A percentile compares a stretch with the other conserved stretches of the same genome.
These are phyloP conservation scores for Timema cristinae DNA, from an alignment of 2,888 invertebrate genomes.

Conservation along the genomic window DNA sequence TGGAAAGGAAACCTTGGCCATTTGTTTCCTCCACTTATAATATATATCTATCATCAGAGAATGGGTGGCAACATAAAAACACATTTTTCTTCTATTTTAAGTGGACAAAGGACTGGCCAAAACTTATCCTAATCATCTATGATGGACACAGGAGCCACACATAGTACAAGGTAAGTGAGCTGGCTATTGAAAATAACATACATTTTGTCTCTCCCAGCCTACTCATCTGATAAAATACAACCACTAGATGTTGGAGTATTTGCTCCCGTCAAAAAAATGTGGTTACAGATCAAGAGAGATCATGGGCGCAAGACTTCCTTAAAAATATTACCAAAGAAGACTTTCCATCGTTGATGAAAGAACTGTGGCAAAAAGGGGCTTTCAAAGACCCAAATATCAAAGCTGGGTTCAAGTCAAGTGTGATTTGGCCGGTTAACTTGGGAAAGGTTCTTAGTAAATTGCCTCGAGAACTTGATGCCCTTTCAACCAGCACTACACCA, in stretches of 20 bases:
- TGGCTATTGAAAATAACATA: constrained; percentile 12
- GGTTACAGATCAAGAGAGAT: constrained; percentile 9
- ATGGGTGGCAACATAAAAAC: constrained; percentile 2
- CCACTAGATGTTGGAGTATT: constrained; percentile 6
- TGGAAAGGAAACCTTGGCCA: constrained; percentile 10
- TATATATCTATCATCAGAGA: neutral
- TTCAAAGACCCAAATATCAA: constrained; percentile 10
- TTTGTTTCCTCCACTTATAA: constrained; percentile 13
- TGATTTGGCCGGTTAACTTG: constrained; percentile 12
- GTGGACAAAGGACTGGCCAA: constrained; percentile 10
- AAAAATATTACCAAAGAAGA: constrained; percentile 13
- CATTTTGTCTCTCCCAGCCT: constrained; percentile 11
- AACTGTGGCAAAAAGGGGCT: constrained; percentile 12
- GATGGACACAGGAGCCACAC: constrained; percentile 8
- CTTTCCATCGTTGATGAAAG: neutral
- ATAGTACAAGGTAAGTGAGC: constrained; percentile 2
- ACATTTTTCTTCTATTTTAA: constrained; percentile 4
- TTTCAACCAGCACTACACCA: neutral
- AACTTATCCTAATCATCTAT: constrained; percentile 10
- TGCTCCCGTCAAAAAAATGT: constrained; percentile 9
- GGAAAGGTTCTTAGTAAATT: constrained; percentile 2
- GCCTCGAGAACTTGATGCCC: constrained; percentile 5
- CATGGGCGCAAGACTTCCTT: constrained; percentile 2
- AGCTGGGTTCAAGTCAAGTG: constrained; percentile 12
- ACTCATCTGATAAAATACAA: constrained; percentile 10